Percentiles rank a stretch among this genome's conserved stretches.
phyloP scores from a whole-genome alignment of 1,140 invertebrate species.

The Cecropterus lyciades region DNA sequence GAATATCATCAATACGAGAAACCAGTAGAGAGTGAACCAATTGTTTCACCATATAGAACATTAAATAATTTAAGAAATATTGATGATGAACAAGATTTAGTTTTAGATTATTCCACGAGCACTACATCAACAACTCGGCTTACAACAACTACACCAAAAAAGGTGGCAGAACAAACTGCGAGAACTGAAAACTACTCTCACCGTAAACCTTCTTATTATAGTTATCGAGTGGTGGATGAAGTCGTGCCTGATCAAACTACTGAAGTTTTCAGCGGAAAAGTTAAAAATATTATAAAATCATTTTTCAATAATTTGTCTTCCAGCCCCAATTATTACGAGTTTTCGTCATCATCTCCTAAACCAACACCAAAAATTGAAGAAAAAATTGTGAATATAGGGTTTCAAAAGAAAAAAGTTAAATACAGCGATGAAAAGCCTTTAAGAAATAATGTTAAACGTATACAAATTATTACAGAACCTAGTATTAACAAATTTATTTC shows the following conservation, averaged over 20 bases:
- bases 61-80: conserved; percentile 69
- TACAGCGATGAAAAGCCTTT: conserved; percentile 57
- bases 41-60: conserved; percentile 69
- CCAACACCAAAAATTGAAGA: conserved; percentile 48
- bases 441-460: conserved; percentile 56
- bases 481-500: conserved; percentile 43
- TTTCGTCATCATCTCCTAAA: conserved; percentile 44
- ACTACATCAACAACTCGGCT: conserved; percentile 45
- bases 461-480: conserved; percentile 69
- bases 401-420: conserved; percentile 64
- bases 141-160: conserved; percentile 47
- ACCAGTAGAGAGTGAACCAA: conserved; percentile 46
- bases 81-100: conserved; percentile 37
- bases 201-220: conserved; percentile 65
- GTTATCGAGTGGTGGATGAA: conserved; percentile 66
- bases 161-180: conserved; percentile 36
- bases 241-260: conserved; percentile 67
- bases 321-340: conserved; percentile 46
- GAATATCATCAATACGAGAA: conserved; percentile 36
- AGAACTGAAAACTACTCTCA: conserved; percentile 43
- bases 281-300: conserved; percentile 70
- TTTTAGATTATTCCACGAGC: conserved; percentile 45
- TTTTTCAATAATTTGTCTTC: conserved; percentile 68
- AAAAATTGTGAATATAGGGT: conserved; percentile 69
- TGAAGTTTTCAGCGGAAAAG: conserved; percentile 68